These are phyloP conservation scores for Podocnemis expansa DNA, from an alignment of 2,113 vertebrate species.

Conservation along the genomic window DNA sequence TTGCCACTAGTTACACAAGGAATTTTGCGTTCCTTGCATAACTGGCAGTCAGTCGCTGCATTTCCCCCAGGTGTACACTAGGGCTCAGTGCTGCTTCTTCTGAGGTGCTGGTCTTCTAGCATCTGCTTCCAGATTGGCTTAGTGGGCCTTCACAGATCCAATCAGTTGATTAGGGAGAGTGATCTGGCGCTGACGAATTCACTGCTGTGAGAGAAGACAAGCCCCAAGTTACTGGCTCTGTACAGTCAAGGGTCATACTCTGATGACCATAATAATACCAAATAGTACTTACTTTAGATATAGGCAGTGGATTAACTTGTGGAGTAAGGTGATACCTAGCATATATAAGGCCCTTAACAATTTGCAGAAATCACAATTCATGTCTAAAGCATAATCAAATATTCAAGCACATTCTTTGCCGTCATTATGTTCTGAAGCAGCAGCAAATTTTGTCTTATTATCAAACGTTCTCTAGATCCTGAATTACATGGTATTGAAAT, in stretches of 20 bases:
- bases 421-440: not conserved
- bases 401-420: not conserved
- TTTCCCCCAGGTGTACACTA: too few species aligned
- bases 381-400: not conserved
- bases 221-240: not conserved
- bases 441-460: conserved; percentile 15
- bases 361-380: not conserved
- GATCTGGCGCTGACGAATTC: too few species aligned
- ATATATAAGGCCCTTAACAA: not conserved
- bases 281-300: not conserved
- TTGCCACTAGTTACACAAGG: too few species aligned
- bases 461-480: not conserved
- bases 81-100: too few species aligned
- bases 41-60: too few species aligned
- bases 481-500: not conserved
- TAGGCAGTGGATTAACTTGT: not conserved
- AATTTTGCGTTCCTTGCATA: too few species aligned
- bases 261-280: not conserved
- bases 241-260: not conserved
- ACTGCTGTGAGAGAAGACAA: too few species aligned
- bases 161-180: too few species aligned
- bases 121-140: too few species aligned
- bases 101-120: too few species aligned
- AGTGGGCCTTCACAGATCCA: too few species aligned
- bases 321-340: not conserved